Evolutionary conservation across 1,140 invertebrate species (phyloP).

Genomic region (Trinorchestia longiramus): DNA sequence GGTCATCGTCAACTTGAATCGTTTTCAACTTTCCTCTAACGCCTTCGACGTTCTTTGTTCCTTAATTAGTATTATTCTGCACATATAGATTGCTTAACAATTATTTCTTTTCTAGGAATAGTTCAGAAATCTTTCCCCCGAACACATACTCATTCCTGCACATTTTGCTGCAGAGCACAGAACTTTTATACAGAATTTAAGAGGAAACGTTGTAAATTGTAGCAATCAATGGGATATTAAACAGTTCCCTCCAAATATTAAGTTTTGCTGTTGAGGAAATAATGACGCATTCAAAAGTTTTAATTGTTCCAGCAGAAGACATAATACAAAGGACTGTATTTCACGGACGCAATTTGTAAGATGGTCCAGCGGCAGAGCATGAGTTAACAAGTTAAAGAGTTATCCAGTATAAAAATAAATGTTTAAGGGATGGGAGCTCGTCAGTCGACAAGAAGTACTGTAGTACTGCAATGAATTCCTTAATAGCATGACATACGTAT

Average conservation of each 20-base stretch:
- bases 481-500: background rate
- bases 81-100: background rate
- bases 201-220: too few species aligned
- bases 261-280: too few species aligned
- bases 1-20: background rate
- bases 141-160: background rate
- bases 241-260: too few species aligned
- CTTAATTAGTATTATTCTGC: background rate
- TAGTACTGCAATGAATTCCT: background rate
- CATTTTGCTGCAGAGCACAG: too few species aligned
- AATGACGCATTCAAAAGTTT: too few species aligned
- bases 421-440: background rate
- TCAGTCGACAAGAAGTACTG: background rate
- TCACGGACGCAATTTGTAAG: too few species aligned
- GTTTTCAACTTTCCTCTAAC: background rate
- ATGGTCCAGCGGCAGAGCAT: background rate
- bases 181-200: too few species aligned
- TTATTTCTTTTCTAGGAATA: background rate
- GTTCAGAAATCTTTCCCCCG: too few species aligned
- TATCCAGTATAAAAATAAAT: background rate
- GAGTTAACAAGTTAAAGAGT: background rate
- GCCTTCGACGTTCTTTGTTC: background rate
- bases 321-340: background rate
- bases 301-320: background rate
- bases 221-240: too few species aligned